Conservation (phyloP, 2,797 vertebrate species). For the Tinamus major region DNA sequence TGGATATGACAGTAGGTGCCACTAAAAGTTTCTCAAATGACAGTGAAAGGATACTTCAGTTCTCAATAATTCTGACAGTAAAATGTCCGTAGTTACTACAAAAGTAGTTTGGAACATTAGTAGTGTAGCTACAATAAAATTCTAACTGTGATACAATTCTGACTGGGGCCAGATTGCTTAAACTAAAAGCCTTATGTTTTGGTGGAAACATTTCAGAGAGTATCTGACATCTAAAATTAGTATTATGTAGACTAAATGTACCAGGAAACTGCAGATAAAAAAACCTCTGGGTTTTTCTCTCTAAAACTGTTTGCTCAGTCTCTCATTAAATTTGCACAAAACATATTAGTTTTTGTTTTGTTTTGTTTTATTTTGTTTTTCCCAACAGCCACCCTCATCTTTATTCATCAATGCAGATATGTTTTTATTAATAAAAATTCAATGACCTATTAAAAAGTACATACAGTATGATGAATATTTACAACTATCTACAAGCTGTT, state of each 20-base stretch:
- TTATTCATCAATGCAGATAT: not conserved
- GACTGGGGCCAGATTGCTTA: not conserved
- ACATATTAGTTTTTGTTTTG: not conserved
- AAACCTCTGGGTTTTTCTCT: not conserved
- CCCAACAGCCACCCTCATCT: not conserved
- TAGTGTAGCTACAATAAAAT: not conserved
- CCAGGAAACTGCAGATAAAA: not conserved
- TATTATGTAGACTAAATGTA: not conserved
- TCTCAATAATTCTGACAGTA: not conserved
- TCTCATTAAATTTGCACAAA: not conserved
- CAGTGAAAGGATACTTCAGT: not conserved
- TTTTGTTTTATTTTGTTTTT: too few relatives aligned
- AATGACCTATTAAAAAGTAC: not conserved
- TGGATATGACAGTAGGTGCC: not conserved
- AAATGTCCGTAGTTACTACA: not conserved
- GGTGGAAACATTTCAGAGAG: not conserved
- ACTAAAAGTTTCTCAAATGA: not conserved
- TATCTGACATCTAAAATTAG: not conserved
- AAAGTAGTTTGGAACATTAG: not conserved
- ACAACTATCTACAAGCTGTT: not conserved
- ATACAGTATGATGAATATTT: conserved; percentile 2
- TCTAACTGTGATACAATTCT: not conserved
- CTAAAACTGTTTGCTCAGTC: not conserved
- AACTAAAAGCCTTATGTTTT: not conserved
- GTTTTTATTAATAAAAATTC: conserved; percentile 1